Percentiles rank a stretch among this genome's conserved stretches.
Conservation (phyloP, 2,888 invertebrate species). For the Bellardia pandia region DNA sequence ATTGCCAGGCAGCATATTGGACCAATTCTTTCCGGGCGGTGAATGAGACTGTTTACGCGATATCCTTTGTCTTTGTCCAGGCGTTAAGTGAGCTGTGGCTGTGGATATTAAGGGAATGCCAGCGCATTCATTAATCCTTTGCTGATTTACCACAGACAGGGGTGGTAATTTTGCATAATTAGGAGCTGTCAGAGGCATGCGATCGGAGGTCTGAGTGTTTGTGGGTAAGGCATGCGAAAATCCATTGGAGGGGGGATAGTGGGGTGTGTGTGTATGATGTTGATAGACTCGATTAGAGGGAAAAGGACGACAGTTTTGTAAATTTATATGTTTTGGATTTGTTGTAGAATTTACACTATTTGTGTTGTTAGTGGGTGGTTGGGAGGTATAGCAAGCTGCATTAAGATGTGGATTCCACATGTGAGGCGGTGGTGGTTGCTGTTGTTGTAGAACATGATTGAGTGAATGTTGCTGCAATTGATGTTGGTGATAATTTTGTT, state of each 20-base stretch:
- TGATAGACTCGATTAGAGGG: constrained; percentile 65
- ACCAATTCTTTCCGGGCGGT: constrained; percentile 67
- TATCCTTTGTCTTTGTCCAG: constrained; percentile 83
- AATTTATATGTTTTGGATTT: constrained; percentile 47
- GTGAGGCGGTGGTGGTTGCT: constrained; percentile 55
- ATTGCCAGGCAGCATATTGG: constrained; percentile 58
- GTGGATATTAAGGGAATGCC: constrained; percentile 93
- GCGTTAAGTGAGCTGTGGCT: constrained; percentile 86
- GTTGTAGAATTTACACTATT: constrained; percentile 30
- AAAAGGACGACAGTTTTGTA: constrained; percentile 55
- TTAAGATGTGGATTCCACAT: constrained; percentile 59
- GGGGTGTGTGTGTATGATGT: constrained; percentile 64
- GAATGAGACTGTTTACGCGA: constrained; percentile 77
- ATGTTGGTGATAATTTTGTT: constrained; percentile 55
- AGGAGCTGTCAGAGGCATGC: constrained; percentile 67
- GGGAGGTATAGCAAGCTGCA: constrained; percentile 40
- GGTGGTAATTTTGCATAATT: constrained; percentile 77
- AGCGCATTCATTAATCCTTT: constrained; percentile 88
- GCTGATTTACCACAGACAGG: constrained; percentile 78
- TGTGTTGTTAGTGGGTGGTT: constrained; percentile 5
- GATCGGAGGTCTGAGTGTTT: constrained; percentile 33
- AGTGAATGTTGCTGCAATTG: constrained; percentile 66
- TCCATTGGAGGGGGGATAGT: constrained; percentile 22
- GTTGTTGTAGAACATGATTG: constrained; percentile 55
- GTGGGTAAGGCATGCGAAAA: constrained; percentile 43